These are phyloP conservation scores for Amblyopsis rosae DNA, from an alignment of 2,113 vertebrate genomes.

Conservation along the genomic window DNA sequence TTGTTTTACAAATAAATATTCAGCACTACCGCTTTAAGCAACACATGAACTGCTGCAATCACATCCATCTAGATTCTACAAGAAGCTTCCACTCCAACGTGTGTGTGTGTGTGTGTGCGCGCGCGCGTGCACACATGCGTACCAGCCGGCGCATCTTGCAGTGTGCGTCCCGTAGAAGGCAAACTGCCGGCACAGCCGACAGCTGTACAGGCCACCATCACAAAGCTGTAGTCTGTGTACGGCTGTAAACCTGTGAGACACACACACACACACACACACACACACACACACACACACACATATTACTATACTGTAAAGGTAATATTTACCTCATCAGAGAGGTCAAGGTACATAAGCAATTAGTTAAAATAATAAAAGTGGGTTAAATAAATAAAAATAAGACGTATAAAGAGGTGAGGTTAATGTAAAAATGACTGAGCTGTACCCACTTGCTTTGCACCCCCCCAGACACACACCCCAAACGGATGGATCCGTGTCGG, in stretches of 20 bases:
- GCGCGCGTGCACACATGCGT: slow-evolving; percentile 10
- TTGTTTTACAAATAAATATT: not conserved
- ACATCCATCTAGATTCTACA: not conserved
- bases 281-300: slow-evolving; percentile 21
- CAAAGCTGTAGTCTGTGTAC: slow-evolving; percentile 84
- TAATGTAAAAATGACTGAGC: slow-evolving; percentile 9
- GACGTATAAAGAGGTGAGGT: slow-evolving; percentile 7
- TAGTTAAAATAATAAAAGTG: not conserved
- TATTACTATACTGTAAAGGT: not conserved
- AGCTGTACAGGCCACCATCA: slow-evolving; percentile 84
- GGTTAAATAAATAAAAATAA: slow-evolving; percentile 3
- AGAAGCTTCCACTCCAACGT: no score
- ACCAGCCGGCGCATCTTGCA: slow-evolving; percentile 84
- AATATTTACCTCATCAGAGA: no score
- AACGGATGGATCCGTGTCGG: slow-evolving; percentile 73
- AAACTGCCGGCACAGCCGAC: slow-evolving; percentile 83
- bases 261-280: slow-evolving; percentile 20
- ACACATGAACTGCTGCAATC: not conserved
- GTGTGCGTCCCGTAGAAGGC: slow-evolving; percentile 82
- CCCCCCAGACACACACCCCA: slow-evolving; percentile 7
- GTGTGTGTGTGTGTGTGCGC: slow-evolving; percentile 2
- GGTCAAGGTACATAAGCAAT: no score
- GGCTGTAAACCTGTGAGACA: slow-evolving; percentile 83
- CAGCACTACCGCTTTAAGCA: not conserved
- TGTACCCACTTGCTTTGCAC: slow-evolving; percentile 21